Evolutionary conservation across 2,113 vertebrate species (phyloP).

Genomic region (Micronisus gabar): DNA sequence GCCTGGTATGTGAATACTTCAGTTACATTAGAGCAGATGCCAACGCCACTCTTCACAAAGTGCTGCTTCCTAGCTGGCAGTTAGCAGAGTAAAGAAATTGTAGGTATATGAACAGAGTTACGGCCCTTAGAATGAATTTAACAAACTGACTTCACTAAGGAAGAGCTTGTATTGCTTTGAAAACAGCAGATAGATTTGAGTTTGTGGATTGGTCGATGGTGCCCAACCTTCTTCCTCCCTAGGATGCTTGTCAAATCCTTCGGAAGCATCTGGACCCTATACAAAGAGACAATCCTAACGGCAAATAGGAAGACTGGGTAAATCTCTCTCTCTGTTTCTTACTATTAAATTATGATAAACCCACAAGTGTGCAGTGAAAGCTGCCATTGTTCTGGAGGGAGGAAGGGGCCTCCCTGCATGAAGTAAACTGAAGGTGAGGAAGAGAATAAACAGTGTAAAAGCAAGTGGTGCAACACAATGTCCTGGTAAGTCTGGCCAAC

Average conservation of each 20-base stretch:
- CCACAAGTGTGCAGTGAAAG: background rate
- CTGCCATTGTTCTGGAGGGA: background rate
- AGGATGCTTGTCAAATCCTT: slow-evolving; percentile 84
- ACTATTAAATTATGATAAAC: background rate
- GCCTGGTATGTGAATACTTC: background rate
- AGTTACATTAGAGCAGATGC: background rate
- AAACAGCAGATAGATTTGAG: background rate
- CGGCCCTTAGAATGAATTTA: background rate
- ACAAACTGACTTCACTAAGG: background rate
- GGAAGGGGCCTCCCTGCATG: background rate
- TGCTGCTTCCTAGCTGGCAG: background rate
- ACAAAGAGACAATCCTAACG: slow-evolving; percentile 74
- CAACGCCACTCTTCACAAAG: background rate
- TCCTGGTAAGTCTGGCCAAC: background rate
- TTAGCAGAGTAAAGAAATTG: background rate
- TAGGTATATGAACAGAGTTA: background rate
- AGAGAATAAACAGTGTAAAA: background rate
- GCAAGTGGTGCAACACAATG: background rate
- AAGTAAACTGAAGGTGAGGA: background rate
- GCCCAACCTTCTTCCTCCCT: background rate
- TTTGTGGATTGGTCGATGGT: background rate
- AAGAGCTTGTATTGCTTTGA: background rate
- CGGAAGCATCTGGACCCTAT: slow-evolving; percentile 80
- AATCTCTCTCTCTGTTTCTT: background rate
- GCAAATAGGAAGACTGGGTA: slow-evolving; percentile 87